phyloP scores from a whole-genome alignment of 2,888 invertebrate genomes.

The Ditula angustiorana region DNA sequence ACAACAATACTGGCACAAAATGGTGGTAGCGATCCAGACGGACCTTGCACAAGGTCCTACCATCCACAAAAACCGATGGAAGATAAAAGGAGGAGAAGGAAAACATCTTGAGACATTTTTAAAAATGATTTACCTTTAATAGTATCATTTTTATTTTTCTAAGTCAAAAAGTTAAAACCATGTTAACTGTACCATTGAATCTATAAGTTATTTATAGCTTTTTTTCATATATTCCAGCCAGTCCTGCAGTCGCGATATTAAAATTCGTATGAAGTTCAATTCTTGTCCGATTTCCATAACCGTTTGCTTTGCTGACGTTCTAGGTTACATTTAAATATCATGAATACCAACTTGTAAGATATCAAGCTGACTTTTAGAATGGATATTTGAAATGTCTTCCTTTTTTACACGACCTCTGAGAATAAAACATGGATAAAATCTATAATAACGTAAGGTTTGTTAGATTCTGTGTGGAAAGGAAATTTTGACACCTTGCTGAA shows the following conservation, averaged over 20 bases:
- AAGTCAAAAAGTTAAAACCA: too few species aligned
- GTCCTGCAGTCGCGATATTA: slow-evolving; percentile 29
- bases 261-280: slow-evolving; percentile 52
- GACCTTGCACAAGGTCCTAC: too few species aligned
- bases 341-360: slow-evolving; percentile 52
- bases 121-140: too few species aligned
- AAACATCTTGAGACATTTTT: too few species aligned
- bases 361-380: slow-evolving; percentile 38
- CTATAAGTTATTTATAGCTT: slow-evolving; percentile 26
- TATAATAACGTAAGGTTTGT: background rate
- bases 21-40: too few species aligned
- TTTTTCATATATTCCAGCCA: slow-evolving; percentile 15
- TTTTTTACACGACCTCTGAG: background rate
- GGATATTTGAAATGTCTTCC: slow-evolving; percentile 19
- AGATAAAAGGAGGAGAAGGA: too few species aligned
- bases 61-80: too few species aligned
- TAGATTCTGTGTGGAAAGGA: background rate
- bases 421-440: too few species aligned
- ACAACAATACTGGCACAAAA: too few species aligned
- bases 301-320: slow-evolving; percentile 60
- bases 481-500: background rate
- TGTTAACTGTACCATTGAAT: background rate
- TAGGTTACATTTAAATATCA: slow-evolving; percentile 59
- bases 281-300: slow-evolving; percentile 59
- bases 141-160: too few species aligned